Evolutionary conservation across 2,113 vertebrate species (phyloP).

Genomic region (Centrocercus urophasianus): DNA sequence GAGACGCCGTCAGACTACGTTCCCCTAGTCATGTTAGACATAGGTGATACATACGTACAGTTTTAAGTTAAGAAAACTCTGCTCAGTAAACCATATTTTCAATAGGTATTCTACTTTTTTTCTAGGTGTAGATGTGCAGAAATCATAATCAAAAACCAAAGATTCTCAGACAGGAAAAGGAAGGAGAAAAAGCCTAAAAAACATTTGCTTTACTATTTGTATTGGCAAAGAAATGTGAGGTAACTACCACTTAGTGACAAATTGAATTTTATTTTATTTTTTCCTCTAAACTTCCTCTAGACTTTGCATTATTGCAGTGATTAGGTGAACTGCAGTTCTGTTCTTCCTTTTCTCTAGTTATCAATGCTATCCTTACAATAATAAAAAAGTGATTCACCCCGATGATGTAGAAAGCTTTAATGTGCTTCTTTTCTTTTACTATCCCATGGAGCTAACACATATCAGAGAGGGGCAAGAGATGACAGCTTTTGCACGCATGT

Average conservation of each 20-base stretch:
- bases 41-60: background rate
- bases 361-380: slow-evolving; percentile 60
- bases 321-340: slow-evolving; percentile 1
- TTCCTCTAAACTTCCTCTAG: background rate
- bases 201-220: background rate
- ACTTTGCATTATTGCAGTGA: slow-evolving; percentile 5
- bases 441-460: slow-evolving; percentile 67
- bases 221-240: background rate
- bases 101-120: background rate
- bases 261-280: background rate
- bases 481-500: slow-evolving; percentile 71
- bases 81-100: background rate
- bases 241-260: background rate
- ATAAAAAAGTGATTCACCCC: slow-evolving; percentile 61
- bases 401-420: slow-evolving; percentile 64
- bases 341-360: slow-evolving; percentile 51
- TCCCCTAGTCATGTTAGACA: background rate
- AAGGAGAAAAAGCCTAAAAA: background rate
- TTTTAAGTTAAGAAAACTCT: background rate
- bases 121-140: background rate
- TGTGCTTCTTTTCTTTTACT: slow-evolving; percentile 55
- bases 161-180: background rate
- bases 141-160: background rate
- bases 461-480: slow-evolving; percentile 68
- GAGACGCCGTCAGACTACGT: background rate